Conservation (phyloP, 2,888 invertebrate genomes). For the Polydrusus cervinus region DNA sequence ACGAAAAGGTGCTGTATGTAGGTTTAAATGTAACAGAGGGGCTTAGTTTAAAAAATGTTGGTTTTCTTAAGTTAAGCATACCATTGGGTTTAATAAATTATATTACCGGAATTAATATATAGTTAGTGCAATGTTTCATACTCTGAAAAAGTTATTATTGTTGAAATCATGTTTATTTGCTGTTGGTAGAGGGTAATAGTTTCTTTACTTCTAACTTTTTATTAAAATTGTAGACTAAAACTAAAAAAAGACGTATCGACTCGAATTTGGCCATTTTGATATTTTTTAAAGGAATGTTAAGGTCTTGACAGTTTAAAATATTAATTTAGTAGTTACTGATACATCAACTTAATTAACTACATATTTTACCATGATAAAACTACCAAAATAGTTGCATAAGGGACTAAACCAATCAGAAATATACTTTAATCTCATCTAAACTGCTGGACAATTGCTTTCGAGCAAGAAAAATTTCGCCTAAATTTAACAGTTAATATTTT, state of each 20-base stretch:
- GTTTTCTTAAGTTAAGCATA: neutral
- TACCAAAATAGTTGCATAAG: too few species aligned
- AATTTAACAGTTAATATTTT: too few species aligned
- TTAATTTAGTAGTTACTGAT: too few species aligned
- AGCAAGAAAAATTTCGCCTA: too few species aligned
- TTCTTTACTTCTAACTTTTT: neutral
- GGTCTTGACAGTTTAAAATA: neutral
- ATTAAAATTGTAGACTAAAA: neutral
- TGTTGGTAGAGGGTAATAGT: neutral
- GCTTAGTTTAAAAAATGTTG: neutral
- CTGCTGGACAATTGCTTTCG: too few species aligned
- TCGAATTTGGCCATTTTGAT: slow-evolving; percentile 24
- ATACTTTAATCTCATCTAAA: too few species aligned
- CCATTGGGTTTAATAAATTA: slow-evolving; percentile 10
- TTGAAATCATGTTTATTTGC: neutral
- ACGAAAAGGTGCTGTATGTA: neutral
- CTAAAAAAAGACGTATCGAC: slow-evolving; percentile 28
- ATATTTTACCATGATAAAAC: too few species aligned
- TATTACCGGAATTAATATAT: neutral
- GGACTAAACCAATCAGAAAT: too few species aligned
- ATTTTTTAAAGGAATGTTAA: slow-evolving; percentile 18
- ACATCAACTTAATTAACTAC: too few species aligned
- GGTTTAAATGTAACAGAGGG: neutral
- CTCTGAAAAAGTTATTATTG: neutral
- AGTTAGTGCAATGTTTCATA: neutral